A percentile compares a stretch with the other conserved stretches of the same genome.
Conservation (phyloP, 2,113 vertebrate species). For the Varanus salvator region DNA sequence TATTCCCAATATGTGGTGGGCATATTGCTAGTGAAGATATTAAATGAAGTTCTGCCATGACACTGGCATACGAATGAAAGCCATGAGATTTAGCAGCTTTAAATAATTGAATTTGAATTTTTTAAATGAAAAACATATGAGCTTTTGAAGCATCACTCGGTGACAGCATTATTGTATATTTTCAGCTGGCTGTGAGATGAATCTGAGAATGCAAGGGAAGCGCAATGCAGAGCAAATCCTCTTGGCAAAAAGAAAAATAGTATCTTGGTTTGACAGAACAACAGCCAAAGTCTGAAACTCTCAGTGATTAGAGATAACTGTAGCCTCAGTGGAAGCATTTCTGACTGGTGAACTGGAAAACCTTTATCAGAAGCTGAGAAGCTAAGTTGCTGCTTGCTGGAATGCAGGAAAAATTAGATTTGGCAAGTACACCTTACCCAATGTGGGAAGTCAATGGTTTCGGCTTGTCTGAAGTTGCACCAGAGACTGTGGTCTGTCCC, state of each 20-base stretch:
- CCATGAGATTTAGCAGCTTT: background rate
- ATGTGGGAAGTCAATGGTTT: background rate
- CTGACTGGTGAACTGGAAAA: background rate
- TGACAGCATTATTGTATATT: background rate
- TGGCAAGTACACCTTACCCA: background rate
- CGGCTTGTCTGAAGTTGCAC: background rate
- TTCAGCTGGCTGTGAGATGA: background rate
- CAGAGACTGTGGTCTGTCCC: background rate
- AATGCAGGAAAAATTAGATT: background rate
- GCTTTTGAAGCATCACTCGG: background rate
- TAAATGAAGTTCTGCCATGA: background rate
- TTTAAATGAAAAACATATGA: background rate
- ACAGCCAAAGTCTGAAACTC: background rate
- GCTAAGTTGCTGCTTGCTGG: background rate
- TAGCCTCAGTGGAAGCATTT: background rate
- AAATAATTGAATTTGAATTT: background rate
- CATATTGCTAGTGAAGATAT: background rate
- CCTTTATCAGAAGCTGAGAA: background rate
- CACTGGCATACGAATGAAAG: background rate
- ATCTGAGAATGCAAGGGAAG: background rate
- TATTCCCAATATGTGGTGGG: background rate
- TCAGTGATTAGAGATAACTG: background rate
- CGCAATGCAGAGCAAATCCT: background rate
- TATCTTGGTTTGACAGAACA: background rate
- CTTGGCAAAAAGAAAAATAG: background rate